Evolutionary conservation across 2,113 vertebrate genomes (phyloP), one percentile per base, ranked within the genome.

Genomic region (Psilopogon haemacephalus): DNA sequence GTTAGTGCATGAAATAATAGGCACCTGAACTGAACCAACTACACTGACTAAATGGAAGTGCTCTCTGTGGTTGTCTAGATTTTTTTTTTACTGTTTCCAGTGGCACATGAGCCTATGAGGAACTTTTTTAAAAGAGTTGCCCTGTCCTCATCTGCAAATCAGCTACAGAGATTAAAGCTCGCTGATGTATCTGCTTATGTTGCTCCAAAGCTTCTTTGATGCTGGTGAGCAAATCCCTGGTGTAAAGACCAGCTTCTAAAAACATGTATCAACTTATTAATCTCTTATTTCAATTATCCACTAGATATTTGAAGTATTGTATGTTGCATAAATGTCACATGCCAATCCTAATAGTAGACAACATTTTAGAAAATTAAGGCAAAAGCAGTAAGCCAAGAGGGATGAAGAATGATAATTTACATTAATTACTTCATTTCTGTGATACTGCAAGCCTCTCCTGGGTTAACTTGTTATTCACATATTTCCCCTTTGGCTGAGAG

Each of bases 401-500:
- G 69, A 95, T 88, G 75, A 94, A 88, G 42, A 88, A 89, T 84
- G 33, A 89, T 88, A 92, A 90, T 35, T 58, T 67, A 55, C 68
- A 78, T 84, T 80, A 93, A 90, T 65, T 32, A 89, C 30, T 77
- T 32, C 62, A 65, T 81, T 86, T 89, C 80, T 84, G 14, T 73
- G 77, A 30, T 88, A 86, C 59, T 35, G 3, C 75, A 90, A 92
- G 33, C 38, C 63, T 93, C 92, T 91, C 82, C 65, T 91, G 81
- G 62, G 74, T 44, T 84, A 92, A 63, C 71, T 93, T 88, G 33
- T 82, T 95, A 88, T 95, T 74, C 48, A 93, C 62, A 64, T 93
- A 91, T 79, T 93, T 91, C 65, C 89, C 85, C n/a, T 89, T 91
- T 93, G 93, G 73, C 76, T 93, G 92, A 82, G 69, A 95, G 37